Conservation (phyloP, 2,797 vertebrate genomes). For the Lepus townsendii region DNA sequence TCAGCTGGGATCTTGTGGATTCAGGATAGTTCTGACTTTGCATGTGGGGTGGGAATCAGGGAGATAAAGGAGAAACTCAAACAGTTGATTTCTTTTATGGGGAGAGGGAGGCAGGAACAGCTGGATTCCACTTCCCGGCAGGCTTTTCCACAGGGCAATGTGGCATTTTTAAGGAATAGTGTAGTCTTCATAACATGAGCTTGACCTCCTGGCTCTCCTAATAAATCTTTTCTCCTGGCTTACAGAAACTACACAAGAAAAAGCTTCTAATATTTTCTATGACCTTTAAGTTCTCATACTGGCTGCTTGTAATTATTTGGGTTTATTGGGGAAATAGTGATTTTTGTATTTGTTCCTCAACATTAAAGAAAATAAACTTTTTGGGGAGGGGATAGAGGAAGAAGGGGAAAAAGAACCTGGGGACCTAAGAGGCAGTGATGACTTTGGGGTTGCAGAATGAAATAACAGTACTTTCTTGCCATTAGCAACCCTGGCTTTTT, state of each 20-base stretch:
- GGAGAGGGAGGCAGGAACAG: neutral
- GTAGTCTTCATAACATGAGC: neutral
- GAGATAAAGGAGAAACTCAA: conserved; percentile 38
- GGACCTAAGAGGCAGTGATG: neutral
- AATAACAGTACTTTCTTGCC: neutral
- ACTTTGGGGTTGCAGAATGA: neutral
- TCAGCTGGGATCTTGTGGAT: conserved; percentile 55
- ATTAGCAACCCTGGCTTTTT: neutral
- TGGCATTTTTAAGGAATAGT: neutral
- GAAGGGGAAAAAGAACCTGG: neutral
- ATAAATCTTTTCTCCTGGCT: conserved; percentile 27
- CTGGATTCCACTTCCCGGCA: neutral
- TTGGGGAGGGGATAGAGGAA: neutral
- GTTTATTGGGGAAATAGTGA: conserved; percentile 26
- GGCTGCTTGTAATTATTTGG: conserved; percentile 27
- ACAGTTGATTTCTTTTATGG: conserved; percentile 39
- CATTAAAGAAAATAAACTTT: neutral
- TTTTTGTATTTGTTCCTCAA: conserved; percentile 51
- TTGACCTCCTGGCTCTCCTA: conserved; percentile 11
- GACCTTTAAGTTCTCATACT: conserved; percentile 9
- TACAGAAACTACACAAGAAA: conserved; percentile 39
- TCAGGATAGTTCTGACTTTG: conserved; percentile 68
- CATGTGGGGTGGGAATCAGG: conserved; percentile 4
- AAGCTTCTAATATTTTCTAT: conserved; percentile 48
- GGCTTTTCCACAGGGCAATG: neutral